Evolutionary conservation across 2,888 invertebrate species (phyloP).

Genomic region (Aquatica leii): DNA sequence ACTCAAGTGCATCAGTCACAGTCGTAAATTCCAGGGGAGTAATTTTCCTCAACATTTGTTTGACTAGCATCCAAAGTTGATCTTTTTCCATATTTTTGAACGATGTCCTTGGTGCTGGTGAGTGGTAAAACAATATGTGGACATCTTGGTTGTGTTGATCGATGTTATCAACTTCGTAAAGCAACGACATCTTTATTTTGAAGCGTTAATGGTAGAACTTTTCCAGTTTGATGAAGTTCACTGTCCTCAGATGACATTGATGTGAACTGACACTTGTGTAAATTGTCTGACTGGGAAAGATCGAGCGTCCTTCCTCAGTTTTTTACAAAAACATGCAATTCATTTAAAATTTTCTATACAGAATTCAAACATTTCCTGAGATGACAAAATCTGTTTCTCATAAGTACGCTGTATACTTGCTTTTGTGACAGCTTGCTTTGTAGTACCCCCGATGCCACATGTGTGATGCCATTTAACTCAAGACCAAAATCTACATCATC

Average conservation of each 20-base stretch:
- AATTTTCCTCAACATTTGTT: neutral
- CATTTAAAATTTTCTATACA: too few species aligned
- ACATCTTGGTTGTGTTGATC: neutral
- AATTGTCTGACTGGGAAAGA: neutral
- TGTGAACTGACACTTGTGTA: neutral
- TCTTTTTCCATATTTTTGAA: conserved; percentile 3
- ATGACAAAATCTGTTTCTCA: neutral
- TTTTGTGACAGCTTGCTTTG: too few species aligned
- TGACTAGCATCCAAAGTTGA: conserved; percentile 1
- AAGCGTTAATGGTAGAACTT: neutral
- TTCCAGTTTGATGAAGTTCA: neutral
- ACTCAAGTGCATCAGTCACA: neutral
- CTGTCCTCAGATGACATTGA: neutral
- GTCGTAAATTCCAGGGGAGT: neutral
- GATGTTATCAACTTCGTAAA: neutral
- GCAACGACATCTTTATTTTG: neutral
- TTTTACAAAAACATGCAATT: neutral
- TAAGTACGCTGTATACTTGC: neutral
- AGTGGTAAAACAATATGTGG: neutral
- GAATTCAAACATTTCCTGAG: conserved; percentile 1
- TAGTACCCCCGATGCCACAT: too few species aligned
- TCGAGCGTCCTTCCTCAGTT: too few species aligned
- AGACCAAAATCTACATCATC: neutral
- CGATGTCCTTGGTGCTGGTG: neutral
- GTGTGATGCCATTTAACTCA: neutral